Conservation (phyloP, 2,888 invertebrate species). For the Folsomia candida region DNA sequence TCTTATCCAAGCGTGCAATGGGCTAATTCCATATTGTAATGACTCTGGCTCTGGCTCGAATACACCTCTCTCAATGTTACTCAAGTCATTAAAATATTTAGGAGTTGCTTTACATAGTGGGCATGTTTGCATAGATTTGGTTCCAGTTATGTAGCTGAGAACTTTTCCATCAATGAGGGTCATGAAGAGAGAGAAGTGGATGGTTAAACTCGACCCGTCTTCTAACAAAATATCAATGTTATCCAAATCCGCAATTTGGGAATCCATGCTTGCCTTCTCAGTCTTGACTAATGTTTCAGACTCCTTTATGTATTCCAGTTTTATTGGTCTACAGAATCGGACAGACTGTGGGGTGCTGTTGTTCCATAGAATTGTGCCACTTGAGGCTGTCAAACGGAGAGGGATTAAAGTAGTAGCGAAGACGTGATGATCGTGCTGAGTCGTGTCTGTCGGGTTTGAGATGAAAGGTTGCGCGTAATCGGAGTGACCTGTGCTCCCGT, state of each 20-base stretch:
- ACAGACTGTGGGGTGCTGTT: not conserved
- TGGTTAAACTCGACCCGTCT: not conserved
- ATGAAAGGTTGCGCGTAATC: no score
- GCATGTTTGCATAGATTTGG: not conserved
- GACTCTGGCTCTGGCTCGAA: not conserved
- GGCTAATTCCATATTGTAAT: conserved; percentile 17
- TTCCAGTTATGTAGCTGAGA: not conserved
- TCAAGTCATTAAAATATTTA: not conserved
- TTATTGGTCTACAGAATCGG: not conserved
- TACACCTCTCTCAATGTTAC: no score
- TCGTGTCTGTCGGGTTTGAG: not conserved
- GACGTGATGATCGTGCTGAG: not conserved
- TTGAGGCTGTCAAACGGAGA: not conserved
- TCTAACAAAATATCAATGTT: not conserved
- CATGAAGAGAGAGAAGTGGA: not conserved
- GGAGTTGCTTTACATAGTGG: not conserved
- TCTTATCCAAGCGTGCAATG: conserved; percentile 4
- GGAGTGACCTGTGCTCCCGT: no score
- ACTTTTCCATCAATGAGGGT: conserved; percentile 1
- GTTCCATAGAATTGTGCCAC: not conserved
- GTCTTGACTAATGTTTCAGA: not conserved
- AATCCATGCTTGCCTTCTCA: not conserved
- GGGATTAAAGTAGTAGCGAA: not conserved
- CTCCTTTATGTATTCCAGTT: not conserved
- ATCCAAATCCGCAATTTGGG: not conserved